Conservation (phyloP, 2,113 vertebrate genomes). For the Cervus canadensis region DNA sequence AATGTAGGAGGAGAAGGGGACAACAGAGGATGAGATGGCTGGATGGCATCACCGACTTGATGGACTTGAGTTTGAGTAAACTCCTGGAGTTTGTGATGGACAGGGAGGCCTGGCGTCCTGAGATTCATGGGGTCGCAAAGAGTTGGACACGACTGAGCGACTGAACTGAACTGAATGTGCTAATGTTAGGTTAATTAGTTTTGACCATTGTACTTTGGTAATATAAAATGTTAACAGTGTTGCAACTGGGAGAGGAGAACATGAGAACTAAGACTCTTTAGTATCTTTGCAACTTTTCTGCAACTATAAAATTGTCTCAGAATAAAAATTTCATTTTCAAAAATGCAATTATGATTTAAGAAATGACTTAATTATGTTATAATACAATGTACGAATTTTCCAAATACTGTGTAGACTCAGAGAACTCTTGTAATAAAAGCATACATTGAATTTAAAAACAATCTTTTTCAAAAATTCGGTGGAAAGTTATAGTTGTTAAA, state of each 20-base stretch:
- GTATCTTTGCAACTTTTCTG: not conserved
- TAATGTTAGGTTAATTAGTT: not conserved
- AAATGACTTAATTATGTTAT: not conserved
- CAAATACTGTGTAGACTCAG: not conserved
- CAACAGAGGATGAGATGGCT: too few species aligned
- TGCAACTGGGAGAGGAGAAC: not conserved
- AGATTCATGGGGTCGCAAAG: too few species aligned
- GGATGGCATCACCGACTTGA: too few species aligned
- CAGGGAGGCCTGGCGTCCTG: too few species aligned
- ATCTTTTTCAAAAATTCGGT: not conserved
- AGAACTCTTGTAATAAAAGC: not conserved
- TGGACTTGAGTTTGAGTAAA: too few species aligned
- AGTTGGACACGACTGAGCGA: too few species aligned
- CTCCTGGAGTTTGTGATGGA: too few species aligned
- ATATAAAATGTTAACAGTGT: not conserved
- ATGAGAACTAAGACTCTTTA: not conserved
- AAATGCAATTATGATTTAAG: not conserved
- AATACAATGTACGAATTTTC: not conserved
- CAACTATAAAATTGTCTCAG: conserved; percentile 6
- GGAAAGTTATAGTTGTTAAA: not conserved
- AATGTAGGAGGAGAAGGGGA: not conserved
- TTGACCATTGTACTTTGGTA: not conserved
- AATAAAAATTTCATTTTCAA: not conserved
- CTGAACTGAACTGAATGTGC: too few species aligned
- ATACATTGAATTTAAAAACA: not conserved